Percentiles rank a stretch among this genome's conserved stretches.
Evolutionary conservation across 2,113 vertebrate genomes (phyloP).

Genomic region (Lepisosteus osseus): DNA sequence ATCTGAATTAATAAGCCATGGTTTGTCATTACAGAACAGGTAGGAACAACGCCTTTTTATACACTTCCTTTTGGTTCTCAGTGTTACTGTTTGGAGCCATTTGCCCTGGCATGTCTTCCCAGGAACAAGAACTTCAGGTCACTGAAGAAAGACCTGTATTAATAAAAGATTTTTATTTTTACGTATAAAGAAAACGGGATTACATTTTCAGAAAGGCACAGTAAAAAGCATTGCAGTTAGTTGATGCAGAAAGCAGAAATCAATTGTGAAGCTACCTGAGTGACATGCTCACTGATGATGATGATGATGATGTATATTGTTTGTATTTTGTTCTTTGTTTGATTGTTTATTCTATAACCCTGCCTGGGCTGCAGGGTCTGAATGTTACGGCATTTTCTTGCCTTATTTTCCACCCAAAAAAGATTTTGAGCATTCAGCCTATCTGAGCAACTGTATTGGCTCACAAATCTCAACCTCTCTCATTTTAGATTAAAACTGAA

Average conservation of each 20-base stretch:
- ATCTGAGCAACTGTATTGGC: too few relatives aligned
- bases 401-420: too few relatives aligned
- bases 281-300: background rate
- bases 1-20: constrained; percentile 16
- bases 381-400: too few relatives aligned
- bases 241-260: background rate
- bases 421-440: too few relatives aligned
- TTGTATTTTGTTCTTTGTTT: too few relatives aligned
- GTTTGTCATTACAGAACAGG: constrained; percentile 31
- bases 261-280: background rate
- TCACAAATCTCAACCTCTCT: too few relatives aligned
- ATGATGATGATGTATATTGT: too few relatives aligned
- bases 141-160: constrained; percentile 34
- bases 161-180: constrained; percentile 19
- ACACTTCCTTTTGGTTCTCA: constrained; percentile 13
- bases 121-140: constrained; percentile 12
- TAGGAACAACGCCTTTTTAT: constrained; percentile 20
- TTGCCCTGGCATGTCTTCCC: constrained; percentile 7
- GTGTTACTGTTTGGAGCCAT: background rate
- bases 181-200: constrained; percentile 12
- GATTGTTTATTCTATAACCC: too few relatives aligned
- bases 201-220: constrained; percentile 12
- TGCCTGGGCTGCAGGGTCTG: too few relatives aligned
- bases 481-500: constrained; percentile 67
- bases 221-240: background rate